Evolutionary conservation across 2,797 vertebrate species (phyloP).

Genomic region (Cygnus olor): DNA sequence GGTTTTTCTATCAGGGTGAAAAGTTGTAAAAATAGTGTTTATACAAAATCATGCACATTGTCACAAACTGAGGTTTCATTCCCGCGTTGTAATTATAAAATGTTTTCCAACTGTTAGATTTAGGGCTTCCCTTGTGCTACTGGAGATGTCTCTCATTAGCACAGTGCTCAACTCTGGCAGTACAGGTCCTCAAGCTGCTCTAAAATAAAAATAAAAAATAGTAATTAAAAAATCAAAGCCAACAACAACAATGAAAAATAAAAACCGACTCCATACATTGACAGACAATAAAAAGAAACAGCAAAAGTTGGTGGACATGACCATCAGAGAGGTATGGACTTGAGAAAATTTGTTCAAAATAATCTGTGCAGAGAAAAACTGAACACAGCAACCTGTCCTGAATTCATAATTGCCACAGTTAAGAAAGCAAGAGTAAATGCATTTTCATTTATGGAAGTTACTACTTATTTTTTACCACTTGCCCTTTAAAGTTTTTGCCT

Average conservation of each 20-base stretch:
- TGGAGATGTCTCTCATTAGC: neutral
- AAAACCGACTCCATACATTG: fast-evolving
- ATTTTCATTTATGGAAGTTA: neutral
- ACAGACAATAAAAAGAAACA: neutral
- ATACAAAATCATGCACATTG: neutral
- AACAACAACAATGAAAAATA: too few species aligned
- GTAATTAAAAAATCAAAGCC: neutral
- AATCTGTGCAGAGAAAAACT: neutral
- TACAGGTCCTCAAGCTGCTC: neutral
- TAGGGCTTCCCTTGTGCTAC: neutral
- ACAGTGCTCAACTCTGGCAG: neutral
- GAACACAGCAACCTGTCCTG: neutral
- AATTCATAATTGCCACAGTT: neutral
- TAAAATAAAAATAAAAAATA: neutral
- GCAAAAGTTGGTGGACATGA: neutral
- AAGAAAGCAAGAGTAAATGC: neutral
- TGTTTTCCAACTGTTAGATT: neutral
- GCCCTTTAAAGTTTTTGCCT: neutral
- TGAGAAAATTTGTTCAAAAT: neutral
- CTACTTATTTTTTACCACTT: neutral
- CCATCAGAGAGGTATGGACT: neutral
- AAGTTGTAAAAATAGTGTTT: neutral
- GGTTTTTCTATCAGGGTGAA: neutral
- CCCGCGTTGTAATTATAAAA: neutral
- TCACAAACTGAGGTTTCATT: neutral